A percentile compares a stretch with the other conserved stretches of the same genome.
phyloP scores from a whole-genome alignment of 2,888 invertebrate genomes.

The Apotomis capreana region DNA sequence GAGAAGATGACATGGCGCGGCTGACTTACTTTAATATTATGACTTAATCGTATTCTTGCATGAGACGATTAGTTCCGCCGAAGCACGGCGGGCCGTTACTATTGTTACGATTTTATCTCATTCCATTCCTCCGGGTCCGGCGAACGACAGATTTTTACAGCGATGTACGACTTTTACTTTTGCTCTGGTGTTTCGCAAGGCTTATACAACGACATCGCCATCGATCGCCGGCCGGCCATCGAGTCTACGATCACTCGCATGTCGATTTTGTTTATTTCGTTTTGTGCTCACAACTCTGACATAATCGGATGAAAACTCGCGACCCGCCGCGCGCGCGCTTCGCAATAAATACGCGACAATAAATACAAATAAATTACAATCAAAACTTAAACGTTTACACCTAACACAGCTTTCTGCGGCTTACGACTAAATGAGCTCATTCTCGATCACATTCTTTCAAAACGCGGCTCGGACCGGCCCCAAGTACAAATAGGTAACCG shows the following conservation, averaged over 20 bases:
- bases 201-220: constrained; percentile 45
- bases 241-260: constrained; percentile 74
- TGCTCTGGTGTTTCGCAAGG: constrained; percentile 44
- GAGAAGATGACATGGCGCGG: constrained; percentile 77
- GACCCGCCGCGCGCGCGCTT: constrained; percentile 59
- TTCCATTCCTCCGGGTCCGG: constrained; percentile 32
- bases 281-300: constrained; percentile 82
- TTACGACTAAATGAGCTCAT: constrained; percentile 66
- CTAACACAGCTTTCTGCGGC: constrained; percentile 66
- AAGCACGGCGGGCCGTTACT: constrained; percentile 41
- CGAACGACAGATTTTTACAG: constrained; percentile 36
- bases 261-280: constrained; percentile 75
- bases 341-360: constrained; percentile 74
- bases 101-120: constrained; percentile 38
- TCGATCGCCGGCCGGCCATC: constrained; percentile 46
- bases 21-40: constrained; percentile 71
- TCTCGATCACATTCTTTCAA: constrained; percentile 65
- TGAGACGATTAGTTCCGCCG: constrained; percentile 58
- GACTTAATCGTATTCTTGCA: constrained; percentile 63
- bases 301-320: constrained; percentile 73
- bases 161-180: constrained; percentile 44
- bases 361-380: constrained; percentile 66
- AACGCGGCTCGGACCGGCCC: constrained; percentile 25
- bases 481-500: constrained; percentile 25
- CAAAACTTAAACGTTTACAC: constrained; percentile 49